Evolutionary conservation across 2,797 vertebrate species (phyloP), one percentile per base, ranked within the genome.

Genomic region (Chloroceryle inda): DNA sequence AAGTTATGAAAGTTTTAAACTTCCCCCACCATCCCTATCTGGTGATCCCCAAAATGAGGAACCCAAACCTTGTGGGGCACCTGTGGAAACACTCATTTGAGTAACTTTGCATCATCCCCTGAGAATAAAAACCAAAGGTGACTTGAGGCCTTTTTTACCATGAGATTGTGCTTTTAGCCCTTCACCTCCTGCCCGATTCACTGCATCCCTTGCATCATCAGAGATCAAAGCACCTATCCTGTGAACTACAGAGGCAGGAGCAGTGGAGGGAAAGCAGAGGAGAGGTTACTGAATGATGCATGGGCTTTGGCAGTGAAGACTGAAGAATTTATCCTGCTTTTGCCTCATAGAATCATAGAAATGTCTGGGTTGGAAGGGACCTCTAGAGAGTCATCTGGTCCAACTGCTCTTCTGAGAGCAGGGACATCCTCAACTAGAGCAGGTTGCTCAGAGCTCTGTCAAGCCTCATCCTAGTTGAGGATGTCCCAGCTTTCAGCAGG

Each of bases 81-180:
- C 62, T 78, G 35, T 68, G 79, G 40, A 76, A 88, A 86, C 53
- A 64, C 49, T 62, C 18, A 9, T 45, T 92, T 81, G 62, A 75
- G 79, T 84, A 94, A 95, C 66, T 95, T 95, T 84, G 69, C 92
- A 6, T 35, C 35, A 27, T 78, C 62, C 40, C 11, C 26, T 61
- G 45, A 33, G 73, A 92, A 81, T 19, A 75, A 88, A 93, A 96
- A 88, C 69, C 47, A 21, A 83, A 40, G 82, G 47, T 78, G 33
- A 58, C 72, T 88, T 19, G 7, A 89, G 64, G 52, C 62, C 56
- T 72, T 77, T 58, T 62, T 72, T 56, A 26, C n/a, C 33, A 4
- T 80, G 73, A 90, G 69, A 4, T 85, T 44, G 71, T 77, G 55
- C 78, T 79, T 73, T 63, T 42, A 79, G 42, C 55, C 61, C 56